These are phyloP conservation scores for Falco rusticolus DNA, from an alignment of 2,797 vertebrate genomes.

Conservation along the genomic window DNA sequence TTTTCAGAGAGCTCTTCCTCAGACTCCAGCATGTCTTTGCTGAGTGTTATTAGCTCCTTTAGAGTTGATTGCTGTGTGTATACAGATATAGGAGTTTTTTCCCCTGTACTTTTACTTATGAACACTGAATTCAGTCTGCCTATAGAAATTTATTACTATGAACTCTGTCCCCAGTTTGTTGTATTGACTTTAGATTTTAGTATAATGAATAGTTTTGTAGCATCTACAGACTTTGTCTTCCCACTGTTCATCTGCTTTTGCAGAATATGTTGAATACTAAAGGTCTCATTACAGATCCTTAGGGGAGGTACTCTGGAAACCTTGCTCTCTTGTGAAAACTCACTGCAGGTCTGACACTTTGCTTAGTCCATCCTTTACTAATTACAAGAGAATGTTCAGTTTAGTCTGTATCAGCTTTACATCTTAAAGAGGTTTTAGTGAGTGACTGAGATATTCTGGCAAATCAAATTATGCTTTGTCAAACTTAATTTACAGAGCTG, in stretches of 20 bases:
- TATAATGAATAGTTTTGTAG: background rate
- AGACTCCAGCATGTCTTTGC: background rate
- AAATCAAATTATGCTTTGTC: background rate
- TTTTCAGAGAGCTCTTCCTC: background rate
- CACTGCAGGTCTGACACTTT: background rate
- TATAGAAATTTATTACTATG: background rate
- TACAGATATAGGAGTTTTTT: background rate
- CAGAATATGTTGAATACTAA: background rate
- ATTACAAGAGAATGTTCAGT: background rate
- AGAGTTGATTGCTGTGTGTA: background rate
- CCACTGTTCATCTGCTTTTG: background rate
- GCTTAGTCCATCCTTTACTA: background rate
- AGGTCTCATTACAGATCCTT: background rate
- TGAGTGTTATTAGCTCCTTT: background rate
- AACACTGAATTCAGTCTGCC: background rate
- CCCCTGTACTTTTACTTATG: background rate
- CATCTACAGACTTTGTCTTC: background rate
- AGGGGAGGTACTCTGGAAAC: background rate
- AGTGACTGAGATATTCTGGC: background rate
- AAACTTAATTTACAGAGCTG: background rate
- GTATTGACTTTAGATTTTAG: background rate
- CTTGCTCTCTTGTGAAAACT: background rate
- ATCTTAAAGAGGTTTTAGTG: background rate
- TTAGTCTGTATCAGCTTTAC: background rate
- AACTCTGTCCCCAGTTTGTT: background rate